Evolutionary conservation across 2,888 invertebrate genomes (phyloP).

Genomic region (Lepidochrysops patricia): DNA sequence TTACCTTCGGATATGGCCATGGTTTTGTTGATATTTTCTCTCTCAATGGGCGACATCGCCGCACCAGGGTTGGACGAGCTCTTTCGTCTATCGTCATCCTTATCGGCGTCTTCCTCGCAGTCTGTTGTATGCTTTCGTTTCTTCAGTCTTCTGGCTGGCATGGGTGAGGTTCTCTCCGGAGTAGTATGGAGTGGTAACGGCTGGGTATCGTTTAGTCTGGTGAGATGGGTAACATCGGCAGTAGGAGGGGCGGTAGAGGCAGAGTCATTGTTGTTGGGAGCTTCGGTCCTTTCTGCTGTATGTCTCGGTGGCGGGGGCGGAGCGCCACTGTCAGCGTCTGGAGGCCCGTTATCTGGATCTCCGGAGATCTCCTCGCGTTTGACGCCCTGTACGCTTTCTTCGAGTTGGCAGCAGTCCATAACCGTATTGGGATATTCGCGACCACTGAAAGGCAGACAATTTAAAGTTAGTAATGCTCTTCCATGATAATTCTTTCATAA

Average conservation of each 20-base stretch:
- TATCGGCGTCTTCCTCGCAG: constrained; percentile 57
- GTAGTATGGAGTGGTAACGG: constrained; percentile 59
- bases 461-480: constrained; percentile 15
- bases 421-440: constrained; percentile 92
- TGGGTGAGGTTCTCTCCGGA: constrained; percentile 70
- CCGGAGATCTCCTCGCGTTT: constrained; percentile 88
- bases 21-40: constrained; percentile 51
- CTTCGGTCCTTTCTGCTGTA: constrained; percentile 53
- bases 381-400: constrained; percentile 85
- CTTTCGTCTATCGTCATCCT: constrained; percentile 63
- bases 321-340: constrained; percentile 82
- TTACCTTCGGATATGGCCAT: constrained; percentile 56
- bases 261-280: constrained; percentile 53
- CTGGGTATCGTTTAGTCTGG: constrained; percentile 57
- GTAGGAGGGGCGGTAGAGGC: constrained; percentile 60
- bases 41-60: constrained; percentile 56
- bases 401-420: constrained; percentile 95
- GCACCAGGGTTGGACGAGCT: constrained; percentile 59
- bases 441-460: constrained; percentile 74
- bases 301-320: constrained; percentile 55
- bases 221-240: constrained; percentile 60
- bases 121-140: constrained; percentile 65
- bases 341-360: constrained; percentile 91
- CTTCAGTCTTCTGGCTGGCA: constrained; percentile 77
- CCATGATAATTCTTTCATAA: too few species aligned